Percentiles rank a stretch among this genome's conserved stretches.
These are phyloP conservation scores for Tachina lurida DNA, from an alignment of 2,888 invertebrate species.

Conservation along the genomic window DNA sequence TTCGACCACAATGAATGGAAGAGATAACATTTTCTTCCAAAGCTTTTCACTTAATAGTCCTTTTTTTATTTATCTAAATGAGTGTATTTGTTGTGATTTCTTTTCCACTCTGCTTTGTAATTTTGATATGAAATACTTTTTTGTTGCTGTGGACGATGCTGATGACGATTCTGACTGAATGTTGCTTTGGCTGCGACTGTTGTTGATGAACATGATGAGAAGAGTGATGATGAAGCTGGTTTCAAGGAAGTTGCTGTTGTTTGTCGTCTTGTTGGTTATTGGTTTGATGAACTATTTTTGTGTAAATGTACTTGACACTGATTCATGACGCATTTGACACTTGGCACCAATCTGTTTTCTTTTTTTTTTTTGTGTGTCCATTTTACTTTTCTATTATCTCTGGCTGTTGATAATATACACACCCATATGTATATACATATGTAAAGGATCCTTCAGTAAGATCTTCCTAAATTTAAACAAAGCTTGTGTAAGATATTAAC, in stretches of 20 bases:
- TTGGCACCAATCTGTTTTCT: conserved; percentile 63
- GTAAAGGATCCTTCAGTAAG: no score
- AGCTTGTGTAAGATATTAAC: no score
- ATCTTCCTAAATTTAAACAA: no score
- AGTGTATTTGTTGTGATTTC: neutral
- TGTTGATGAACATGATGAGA: conserved; percentile 18
- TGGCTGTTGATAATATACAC: conserved; percentile 15
- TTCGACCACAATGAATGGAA: conserved; percentile 65
- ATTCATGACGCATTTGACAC: conserved; percentile 71
- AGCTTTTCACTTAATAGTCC: neutral
- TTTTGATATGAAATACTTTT: neutral
- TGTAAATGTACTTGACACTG: conserved; percentile 68
- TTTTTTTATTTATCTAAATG: conserved; percentile 32
- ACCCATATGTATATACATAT: no score
- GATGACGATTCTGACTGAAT: conserved; percentile 25
- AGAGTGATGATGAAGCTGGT: conserved; percentile 36
- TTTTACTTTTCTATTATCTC: conserved; percentile 35
- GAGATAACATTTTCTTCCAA: conserved; percentile 52
- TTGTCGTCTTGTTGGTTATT: conserved; percentile 18
- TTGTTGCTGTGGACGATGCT: conserved; percentile 22
- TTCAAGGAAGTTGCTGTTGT: conserved; percentile 3
- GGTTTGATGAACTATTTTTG: conserved; percentile 50
- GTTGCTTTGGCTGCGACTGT: conserved; percentile 1
- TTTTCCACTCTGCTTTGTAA: neutral
- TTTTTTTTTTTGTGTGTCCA: neutral